Percentiles rank a stretch among this genome's conserved stretches.
Conservation (phyloP, 2,888 invertebrate species). For the Drosophila phalerata region DNA sequence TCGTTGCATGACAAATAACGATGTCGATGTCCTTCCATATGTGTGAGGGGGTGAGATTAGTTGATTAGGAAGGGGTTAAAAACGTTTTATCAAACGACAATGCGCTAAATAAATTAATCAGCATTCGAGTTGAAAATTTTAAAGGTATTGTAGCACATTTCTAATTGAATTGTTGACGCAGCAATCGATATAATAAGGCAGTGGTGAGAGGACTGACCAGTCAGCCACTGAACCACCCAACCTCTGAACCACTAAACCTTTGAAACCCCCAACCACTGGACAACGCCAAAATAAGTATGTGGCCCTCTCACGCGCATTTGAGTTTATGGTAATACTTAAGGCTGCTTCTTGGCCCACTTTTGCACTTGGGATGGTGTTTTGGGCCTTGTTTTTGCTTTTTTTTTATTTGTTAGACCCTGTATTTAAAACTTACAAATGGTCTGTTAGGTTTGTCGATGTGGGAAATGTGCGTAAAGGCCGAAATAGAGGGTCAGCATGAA, state of each 20-base stretch:
- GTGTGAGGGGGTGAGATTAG: conserved; percentile 35
- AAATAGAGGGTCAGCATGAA: too few species aligned
- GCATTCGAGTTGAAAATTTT: conserved; percentile 50
- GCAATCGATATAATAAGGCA: conserved; percentile 40
- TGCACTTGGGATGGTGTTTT: conserved; percentile 4
- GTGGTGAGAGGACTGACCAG: conserved; percentile 11
- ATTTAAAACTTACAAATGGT: neutral
- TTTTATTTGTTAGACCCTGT: conserved; percentile 1
- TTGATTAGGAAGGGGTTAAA: neutral
- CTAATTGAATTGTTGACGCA: conserved; percentile 59
- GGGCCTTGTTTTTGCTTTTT: conserved; percentile 1
- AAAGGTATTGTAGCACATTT: conserved; percentile 49
- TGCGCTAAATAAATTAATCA: conserved; percentile 70
- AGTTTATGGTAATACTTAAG: conserved; percentile 68
- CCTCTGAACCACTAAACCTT: neutral
- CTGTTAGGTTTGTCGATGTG: neutral
- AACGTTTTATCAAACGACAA: conserved; percentile 7
- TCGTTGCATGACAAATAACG: conserved; percentile 64
- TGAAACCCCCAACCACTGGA: neutral
- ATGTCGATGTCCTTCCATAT: conserved; percentile 37
- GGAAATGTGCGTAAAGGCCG: too few species aligned
- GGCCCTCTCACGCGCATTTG: conserved; percentile 38
- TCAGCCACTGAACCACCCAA: neutral
- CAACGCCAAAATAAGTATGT: conserved; percentile 12
- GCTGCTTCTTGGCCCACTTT: conserved; percentile 32